Conservation (phyloP, 1,140 invertebrate species). For the Aphelenchoides fujianensis region DNA sequence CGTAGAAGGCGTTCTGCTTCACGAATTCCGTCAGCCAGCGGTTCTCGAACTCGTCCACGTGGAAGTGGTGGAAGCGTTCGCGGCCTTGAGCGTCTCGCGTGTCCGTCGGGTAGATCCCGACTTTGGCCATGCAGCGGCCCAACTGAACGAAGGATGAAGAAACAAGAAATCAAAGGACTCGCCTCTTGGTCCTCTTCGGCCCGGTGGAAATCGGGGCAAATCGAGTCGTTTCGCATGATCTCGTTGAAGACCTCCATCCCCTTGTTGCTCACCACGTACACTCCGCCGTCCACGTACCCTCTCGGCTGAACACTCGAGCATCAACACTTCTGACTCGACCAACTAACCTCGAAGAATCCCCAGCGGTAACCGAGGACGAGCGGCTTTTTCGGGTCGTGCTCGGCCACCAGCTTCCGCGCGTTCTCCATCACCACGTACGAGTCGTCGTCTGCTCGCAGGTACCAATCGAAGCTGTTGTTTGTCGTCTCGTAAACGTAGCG, state of each 20-base stretch:
- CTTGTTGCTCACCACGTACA: constrained; percentile 10
- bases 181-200: constrained; percentile 33
- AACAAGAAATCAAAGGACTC: background rate
- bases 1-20: constrained; percentile 19
- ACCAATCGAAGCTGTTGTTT: constrained; percentile 24
- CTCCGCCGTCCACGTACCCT: constrained; percentile 28
- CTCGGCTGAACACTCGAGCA: constrained; percentile 14
- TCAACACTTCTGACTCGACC: background rate
- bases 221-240: constrained; percentile 16
- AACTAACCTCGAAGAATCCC: constrained; percentile 9
- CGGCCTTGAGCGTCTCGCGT: constrained; percentile 17
- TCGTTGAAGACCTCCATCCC: constrained; percentile 19
- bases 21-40: constrained; percentile 6
- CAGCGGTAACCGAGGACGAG: constrained; percentile 24
- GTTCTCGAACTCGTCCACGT: constrained; percentile 13
- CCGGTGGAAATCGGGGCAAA: constrained; percentile 29
- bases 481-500: constrained; percentile 15
- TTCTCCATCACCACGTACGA: constrained; percentile 26
- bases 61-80: constrained; percentile 29
- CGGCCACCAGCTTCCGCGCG: constrained; percentile 19
- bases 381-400: constrained; percentile 20
- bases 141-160: background rate
- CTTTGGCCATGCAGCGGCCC: constrained; percentile 19
- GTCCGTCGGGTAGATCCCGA: constrained; percentile 23
- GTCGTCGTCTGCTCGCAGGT: constrained; percentile 27